Evolutionary conservation across 2,888 invertebrate species (phyloP), one percentile per base, ranked within the genome.

Genomic region (Agriopis leucophaearia): DNA sequence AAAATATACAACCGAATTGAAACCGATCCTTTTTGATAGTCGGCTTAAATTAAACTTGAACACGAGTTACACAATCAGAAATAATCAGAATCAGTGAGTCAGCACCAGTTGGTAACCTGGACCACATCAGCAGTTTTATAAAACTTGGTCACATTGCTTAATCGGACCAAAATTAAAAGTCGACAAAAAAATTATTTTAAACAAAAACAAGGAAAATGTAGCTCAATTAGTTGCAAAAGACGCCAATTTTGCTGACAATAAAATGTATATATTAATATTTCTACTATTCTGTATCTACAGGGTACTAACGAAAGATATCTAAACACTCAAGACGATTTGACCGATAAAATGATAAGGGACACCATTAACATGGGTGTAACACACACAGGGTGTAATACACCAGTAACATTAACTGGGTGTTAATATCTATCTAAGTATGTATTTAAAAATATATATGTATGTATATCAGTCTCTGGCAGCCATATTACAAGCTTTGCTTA

Each of bases 21-120:
- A n/a, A n/a, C n/a, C n/a, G n/a, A n/a, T n/a, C n/a, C n/a, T n/a
- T n/a, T n/a, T n/a, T n/a, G n/a, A n/a, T n/a, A n/a, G n/a, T n/a
- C n/a, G n/a, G n/a, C n/a, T n/a, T n/a, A n/a, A n/a, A n/a, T n/a
- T 51, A 18, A 50, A 45, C 2, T 8, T 40, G 12, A 16, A 47
- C 35, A 47, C 15, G 18, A 45, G 47, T 60, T 51, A 51, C 60
- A 60, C 60, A 60, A 60, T 51, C 45, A 10, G 9, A n/a, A n/a
- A n/a, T n/a, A n/a, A n/a, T 45, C n/a, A 44, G 56, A n/a, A n/a
- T n/a, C n/a, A n/a, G 27, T 44, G 18, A 56, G 40, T 0, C 8
- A 13, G 52, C 36, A 9, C 40, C 54, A 16, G 16, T n/a, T n/a
- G 8, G 12, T 56, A 8, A 47, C 36, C 47, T 36, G 47, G 12